These are phyloP conservation scores for Tetheella fluctuosa DNA, from an alignment of 2,888 invertebrate species.

Conservation along the genomic window DNA sequence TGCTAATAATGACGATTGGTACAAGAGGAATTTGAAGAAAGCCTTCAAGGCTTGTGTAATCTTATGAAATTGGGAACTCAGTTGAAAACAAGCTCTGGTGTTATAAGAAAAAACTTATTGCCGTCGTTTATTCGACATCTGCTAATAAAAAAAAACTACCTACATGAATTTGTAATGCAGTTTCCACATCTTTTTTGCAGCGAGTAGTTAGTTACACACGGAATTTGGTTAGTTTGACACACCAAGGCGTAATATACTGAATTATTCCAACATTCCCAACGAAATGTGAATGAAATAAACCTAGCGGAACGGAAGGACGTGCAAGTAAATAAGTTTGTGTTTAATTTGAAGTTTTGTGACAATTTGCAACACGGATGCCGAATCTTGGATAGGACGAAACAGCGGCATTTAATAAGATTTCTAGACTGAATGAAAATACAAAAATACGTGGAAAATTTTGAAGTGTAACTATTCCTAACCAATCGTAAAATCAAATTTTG, in stretches of 20 bases:
- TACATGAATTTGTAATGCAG: constrained; percentile 47
- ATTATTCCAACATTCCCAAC: background rate
- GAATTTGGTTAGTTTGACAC: background rate
- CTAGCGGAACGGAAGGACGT: background rate
- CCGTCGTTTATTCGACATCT: background rate
- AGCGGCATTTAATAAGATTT: background rate
- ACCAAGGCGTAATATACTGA: background rate
- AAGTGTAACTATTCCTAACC: no score
- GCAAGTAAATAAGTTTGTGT: background rate
- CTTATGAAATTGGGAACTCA: background rate
- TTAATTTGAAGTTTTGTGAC: background rate
- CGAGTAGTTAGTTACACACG: background rate
- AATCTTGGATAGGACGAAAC: background rate
- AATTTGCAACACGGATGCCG: background rate
- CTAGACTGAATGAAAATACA: background rate
- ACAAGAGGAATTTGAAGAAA: no score
- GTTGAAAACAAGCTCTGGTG: background rate
- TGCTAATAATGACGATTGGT: no score
- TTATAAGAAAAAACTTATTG: background rate
- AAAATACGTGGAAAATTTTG: no score
- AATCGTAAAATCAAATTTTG: no score
- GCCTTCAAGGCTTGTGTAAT: no score
- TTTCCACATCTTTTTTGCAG: constrained; percentile 16
- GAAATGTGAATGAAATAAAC: background rate
- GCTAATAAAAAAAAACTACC: constrained; percentile 24